Conservation (phyloP, 1,140 invertebrate species). For the Pogonomyrmex californicus region DNA sequence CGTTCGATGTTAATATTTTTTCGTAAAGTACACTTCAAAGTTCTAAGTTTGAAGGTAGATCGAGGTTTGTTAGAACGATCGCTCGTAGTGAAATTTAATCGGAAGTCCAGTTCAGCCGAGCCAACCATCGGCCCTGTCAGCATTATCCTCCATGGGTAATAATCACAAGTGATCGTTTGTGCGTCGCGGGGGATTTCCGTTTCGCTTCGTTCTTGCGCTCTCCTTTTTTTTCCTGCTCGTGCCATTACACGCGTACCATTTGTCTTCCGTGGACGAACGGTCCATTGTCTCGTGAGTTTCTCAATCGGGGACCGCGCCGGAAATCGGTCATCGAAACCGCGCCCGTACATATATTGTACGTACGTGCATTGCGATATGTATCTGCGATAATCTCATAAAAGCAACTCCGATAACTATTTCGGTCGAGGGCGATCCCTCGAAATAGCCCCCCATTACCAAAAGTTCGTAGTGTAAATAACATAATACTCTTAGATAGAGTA, state of each 20-base stretch:
- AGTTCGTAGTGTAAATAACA: conserved; percentile 21
- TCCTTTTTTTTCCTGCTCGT: conserved; percentile 51
- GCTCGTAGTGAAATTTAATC: not conserved
- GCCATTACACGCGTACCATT: conserved; percentile 75
- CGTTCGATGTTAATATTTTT: not conserved
- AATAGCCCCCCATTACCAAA: not conserved
- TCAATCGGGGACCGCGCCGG: conserved; percentile 76
- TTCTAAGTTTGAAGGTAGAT: not conserved
- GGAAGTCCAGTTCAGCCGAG: conserved; percentile 10
- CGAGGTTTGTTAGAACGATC: not conserved
- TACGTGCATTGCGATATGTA: not conserved
- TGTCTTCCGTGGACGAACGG: conserved; percentile 68
- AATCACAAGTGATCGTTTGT: conserved; percentile 50
- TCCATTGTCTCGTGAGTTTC: conserved; percentile 72
- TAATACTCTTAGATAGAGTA: not conserved
- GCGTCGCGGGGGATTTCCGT: conserved; percentile 43
- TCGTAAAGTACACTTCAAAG: no score
- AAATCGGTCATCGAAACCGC: conserved; percentile 79
- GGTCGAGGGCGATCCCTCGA: not conserved
- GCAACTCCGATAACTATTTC: conserved; percentile 19
- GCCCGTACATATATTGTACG: conserved; percentile 60
- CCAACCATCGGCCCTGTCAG: conserved; percentile 3
- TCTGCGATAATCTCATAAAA: conserved; percentile 24
- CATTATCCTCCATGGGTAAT: conserved; percentile 49
- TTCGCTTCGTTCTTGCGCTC: conserved; percentile 8